A percentile compares a stretch with the other conserved stretches of the same genome.
These are phyloP conservation scores for Limnephilus lunatus DNA, from an alignment of 2,888 invertebrate species.

Conservation along the genomic window DNA sequence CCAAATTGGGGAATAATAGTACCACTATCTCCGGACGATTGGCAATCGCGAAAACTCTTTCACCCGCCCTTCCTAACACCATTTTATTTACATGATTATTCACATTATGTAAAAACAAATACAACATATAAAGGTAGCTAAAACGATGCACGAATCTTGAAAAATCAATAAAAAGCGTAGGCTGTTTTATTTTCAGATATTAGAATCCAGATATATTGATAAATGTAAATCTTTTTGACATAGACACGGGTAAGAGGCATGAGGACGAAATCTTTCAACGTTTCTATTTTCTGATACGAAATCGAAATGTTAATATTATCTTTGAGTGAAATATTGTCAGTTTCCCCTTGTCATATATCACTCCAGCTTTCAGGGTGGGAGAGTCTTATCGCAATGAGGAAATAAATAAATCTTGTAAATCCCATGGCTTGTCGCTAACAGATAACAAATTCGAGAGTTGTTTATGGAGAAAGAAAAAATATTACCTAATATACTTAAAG, in stretches of 20 bases:
- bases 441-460: not conserved
- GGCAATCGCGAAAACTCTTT: not conserved
- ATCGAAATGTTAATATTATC: not conserved
- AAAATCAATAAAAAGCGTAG: not conserved
- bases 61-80: no score
- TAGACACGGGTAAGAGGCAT: not conserved
- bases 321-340: not conserved
- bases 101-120: no score
- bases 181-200: not conserved
- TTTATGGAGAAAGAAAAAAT: not conserved
- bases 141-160: not conserved
- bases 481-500: not conserved
- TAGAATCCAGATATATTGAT: not conserved
- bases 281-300: not conserved
- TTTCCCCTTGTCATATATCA: not conserved
- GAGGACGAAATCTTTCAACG: not conserved
- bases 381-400: not conserved
- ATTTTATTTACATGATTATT: no score
- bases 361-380: not conserved
- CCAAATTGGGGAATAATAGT: not conserved
- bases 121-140: no score
- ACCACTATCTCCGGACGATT: no score
- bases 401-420: not conserved
- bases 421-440: not conserved
- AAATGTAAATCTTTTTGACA: not conserved